Evolutionary conservation across 2,797 vertebrate genomes (phyloP).

Genomic region (Muscicapa striata): DNA sequence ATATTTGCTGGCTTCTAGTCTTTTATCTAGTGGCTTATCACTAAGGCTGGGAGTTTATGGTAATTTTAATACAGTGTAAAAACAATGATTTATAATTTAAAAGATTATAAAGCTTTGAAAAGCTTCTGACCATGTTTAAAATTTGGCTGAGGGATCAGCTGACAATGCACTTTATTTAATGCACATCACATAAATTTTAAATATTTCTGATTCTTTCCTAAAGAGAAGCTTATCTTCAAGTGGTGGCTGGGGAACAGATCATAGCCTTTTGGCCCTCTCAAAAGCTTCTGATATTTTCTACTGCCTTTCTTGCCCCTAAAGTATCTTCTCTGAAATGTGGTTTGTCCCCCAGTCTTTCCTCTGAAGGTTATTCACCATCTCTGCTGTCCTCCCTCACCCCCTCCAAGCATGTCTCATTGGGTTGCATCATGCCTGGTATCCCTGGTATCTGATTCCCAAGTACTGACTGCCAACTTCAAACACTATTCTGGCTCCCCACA

Average conservation of each 20-base stretch:
- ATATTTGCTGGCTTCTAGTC: background rate
- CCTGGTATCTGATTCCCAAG: background rate
- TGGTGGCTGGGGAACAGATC: background rate
- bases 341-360: background rate
- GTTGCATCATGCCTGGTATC: background rate
- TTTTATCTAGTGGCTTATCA: conserved; percentile 2
- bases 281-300: conserved; percentile 33
- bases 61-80: background rate
- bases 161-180: conserved; percentile 11
- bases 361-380: background rate
- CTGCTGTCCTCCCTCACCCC: background rate
- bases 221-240: conserved; percentile 22
- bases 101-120: background rate
- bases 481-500: background rate
- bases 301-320: background rate
- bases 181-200: background rate
- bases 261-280: background rate
- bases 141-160: conserved; percentile 2
- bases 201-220: conserved; percentile 13
- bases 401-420: background rate
- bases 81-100: background rate
- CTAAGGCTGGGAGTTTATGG: background rate
- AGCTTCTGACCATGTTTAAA: background rate
- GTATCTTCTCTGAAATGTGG: background rate
- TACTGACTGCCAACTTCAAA: background rate